Evolutionary conservation across 2,888 invertebrate species (phyloP).

Genomic region (Sinodicranocentrus sp.): DNA sequence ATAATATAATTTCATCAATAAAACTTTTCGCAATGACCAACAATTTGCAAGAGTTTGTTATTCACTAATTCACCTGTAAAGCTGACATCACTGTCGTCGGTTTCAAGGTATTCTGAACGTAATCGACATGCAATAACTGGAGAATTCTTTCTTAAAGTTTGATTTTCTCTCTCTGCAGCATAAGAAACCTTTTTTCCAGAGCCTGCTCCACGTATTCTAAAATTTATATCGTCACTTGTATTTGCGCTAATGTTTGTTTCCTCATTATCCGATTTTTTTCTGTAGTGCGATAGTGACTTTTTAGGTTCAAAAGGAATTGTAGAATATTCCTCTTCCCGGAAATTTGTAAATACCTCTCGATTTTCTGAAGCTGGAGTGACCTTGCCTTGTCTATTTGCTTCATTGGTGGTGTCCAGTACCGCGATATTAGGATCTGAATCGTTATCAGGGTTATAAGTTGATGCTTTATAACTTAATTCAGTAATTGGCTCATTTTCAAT

Average conservation of each 20-base stretch:
- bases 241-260: too few relatives aligned
- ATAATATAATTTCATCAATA: too few relatives aligned
- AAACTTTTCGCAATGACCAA: too few relatives aligned
- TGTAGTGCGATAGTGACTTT: too few relatives aligned
- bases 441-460: background rate
- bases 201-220: background rate
- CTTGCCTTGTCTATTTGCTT: background rate
- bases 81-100: conserved; percentile 39
- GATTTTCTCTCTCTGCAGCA: background rate
- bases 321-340: background rate
- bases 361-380: background rate
- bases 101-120: conserved; percentile 29
- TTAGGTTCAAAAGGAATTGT: too few relatives aligned
- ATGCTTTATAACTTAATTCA: too few relatives aligned
- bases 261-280: too few relatives aligned
- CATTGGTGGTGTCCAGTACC: background rate
- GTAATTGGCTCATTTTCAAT: too few relatives aligned
- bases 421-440: background rate
- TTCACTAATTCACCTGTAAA: conserved; percentile 5
- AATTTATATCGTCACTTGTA: background rate
- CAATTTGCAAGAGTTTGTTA: background rate
- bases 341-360: background rate
- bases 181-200: conserved; percentile 28
- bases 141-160: background rate
- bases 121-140: conserved; percentile 16